Base-by-base conservation (phyloP, 2,888 invertebrate genomes). In the Desoria tigrina region DNA sequence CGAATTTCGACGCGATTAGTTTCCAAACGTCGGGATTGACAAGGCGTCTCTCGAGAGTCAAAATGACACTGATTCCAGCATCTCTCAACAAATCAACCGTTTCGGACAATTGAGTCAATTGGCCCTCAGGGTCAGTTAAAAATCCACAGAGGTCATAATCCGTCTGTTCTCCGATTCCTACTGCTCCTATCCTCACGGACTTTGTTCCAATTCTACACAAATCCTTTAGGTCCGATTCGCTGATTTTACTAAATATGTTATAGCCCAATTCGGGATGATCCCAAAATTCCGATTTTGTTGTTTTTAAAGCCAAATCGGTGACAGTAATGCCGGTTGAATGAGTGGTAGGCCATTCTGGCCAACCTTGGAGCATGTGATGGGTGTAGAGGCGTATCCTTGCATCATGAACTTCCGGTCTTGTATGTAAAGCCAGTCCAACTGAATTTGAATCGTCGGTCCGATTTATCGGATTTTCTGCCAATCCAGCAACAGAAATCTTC, bases 311-410 rank as follows among this genome's bases (percentile, higher is more conserved):
- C 28, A 61, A 42, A 16, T 37, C 18, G 24, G 54, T 55, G 51
- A 53, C 37, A 9, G 37, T 45, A 1, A 32, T 50, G 3, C 1
- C 6, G n/a, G 18, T 59, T 18, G n/a, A 16, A 16, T 42, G 37
- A 21, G 23, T n/a, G 28, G 18, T 11, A 6, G 37, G 18, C 63
- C 63, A 69, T 14, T 23, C 26, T 27, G 72, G 72, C 72, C 72
- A 72, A 0, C 69, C 69, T 61, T 72, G 65, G 14, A 67, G 61
- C 69, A 69, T 72, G 42, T 72, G 72, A 45, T 72, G 69, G 4
- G 69, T 57, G 50, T 72, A 72, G 6, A 72, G 39, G 21, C 69
- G 53, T 1, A 67, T 23, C 21, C 67, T n/a, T 6, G 72, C 69
- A 62, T 72, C 69, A n/a, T 61, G 57, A 9, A 69, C 67, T 55